Evolutionary conservation across 2,888 invertebrate genomes (phyloP), one percentile per base, ranked within the genome.

Genomic region (Melolontha melolontha): DNA sequence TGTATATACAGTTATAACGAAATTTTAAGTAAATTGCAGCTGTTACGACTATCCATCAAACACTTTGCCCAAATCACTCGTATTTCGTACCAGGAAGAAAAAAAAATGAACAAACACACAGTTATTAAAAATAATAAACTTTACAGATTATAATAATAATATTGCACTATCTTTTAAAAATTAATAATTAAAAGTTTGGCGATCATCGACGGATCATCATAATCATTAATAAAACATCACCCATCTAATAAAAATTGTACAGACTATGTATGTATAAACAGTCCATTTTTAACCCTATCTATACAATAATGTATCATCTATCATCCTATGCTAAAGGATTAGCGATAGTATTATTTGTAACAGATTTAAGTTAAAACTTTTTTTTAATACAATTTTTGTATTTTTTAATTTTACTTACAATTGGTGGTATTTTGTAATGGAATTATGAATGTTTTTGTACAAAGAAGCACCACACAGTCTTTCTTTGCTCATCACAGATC

Each of bases 251-350:
- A 66, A 66, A 65, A 59, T 69, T 62, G 54, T 54, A 66, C 51
- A 39, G 62, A 52, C 62, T 66, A 69, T 29, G 41, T 50, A 42
- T 52, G 59, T 59, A 59, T 69, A 69, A n/a, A 69, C 69, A 69
- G 69, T 69, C 69, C 69, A 69, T 62, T 64, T 59, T 69, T 52
- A 62, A 50, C 42, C 57, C 57, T 55, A 68, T 49, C 59, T 51
- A 54, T 65, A 51, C 50, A 40, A 66, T 66, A 62, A 34, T 62
- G 47, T 47, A 47, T 62, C 47, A 40, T 54, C 47, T 47, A 47
- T 62, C 47, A 40, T 54, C 47, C 59, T 62, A 47, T 47, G 14
- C 64, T 64, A 64, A 4, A n/a, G 34, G 34, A 62, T 62, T 34
- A 29, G 29, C 34, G 47, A 34, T 62, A 47, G 59, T 49, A 47